Conservation (phyloP, 1,140 invertebrate species). For the Zeugodacus cucurbitae region DNA sequence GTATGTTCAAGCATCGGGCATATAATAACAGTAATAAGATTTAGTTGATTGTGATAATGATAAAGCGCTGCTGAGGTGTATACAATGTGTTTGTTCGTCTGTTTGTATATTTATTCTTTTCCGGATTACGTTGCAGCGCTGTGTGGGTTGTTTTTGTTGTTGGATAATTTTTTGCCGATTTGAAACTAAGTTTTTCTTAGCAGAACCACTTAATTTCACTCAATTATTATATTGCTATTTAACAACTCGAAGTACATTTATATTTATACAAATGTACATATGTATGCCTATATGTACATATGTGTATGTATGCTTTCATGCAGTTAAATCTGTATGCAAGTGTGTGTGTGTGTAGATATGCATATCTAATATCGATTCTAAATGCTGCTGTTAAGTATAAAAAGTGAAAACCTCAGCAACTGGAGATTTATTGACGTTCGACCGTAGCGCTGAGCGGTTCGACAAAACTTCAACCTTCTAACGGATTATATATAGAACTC, state of each 20-base stretch:
- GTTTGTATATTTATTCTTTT: background rate
- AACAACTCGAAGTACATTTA: no score
- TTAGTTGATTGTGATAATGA: background rate
- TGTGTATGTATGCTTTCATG: background rate
- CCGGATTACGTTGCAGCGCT: background rate
- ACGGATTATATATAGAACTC: background rate
- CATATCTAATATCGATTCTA: background rate
- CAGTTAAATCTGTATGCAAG: no score
- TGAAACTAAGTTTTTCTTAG: background rate
- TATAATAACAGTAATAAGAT: constrained; percentile 20
- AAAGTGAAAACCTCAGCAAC: background rate
- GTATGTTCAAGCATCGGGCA: background rate
- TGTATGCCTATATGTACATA: background rate
- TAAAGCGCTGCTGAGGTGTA: background rate
- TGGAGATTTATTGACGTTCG: background rate
- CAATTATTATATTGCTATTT: background rate
- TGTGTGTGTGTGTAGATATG: background rate
- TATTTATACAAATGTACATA: background rate
- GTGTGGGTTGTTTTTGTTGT: background rate
- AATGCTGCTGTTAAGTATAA: background rate
- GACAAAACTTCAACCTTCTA: background rate
- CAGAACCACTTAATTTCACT: background rate
- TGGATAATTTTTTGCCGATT: background rate
- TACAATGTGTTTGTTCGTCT: background rate
- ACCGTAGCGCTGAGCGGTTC: background rate